A percentile compares a stretch with the other conserved stretches of the same genome.
Evolutionary conservation across 2,888 invertebrate genomes (phyloP).

Genomic region (Metopia argyrocephala): DNA sequence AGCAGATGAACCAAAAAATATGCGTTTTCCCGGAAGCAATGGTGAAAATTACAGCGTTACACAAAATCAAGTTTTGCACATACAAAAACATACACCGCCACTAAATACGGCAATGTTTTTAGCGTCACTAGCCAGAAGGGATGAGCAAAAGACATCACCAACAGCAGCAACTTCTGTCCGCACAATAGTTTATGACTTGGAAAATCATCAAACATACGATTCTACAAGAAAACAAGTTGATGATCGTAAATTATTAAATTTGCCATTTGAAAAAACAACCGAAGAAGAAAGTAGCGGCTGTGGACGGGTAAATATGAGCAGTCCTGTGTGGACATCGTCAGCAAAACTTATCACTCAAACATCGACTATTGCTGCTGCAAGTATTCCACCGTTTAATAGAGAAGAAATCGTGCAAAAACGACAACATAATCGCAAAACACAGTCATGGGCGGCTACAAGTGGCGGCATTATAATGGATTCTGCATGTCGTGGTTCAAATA

Average conservation of each 20-base stretch:
- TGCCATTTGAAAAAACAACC: slow-evolving; percentile 66
- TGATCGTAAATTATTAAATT: slow-evolving; percentile 69
- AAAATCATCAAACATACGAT: slow-evolving; percentile 78
- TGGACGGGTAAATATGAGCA: slow-evolving; percentile 60
- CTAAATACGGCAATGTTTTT: slow-evolving; percentile 48
- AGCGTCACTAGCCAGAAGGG: slow-evolving; percentile 40
- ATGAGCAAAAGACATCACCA: slow-evolving; percentile 56
- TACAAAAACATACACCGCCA: slow-evolving; percentile 82
- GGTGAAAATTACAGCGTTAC: slow-evolving; percentile 93
- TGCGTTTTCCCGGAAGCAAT: slow-evolving; percentile 90
- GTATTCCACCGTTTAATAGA: slow-evolving; percentile 36
- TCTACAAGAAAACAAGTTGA: slow-evolving; percentile 74
- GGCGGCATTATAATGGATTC: slow-evolving; percentile 67
- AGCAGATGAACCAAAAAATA: slow-evolving; percentile 83
- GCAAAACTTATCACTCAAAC: slow-evolving; percentile 77
- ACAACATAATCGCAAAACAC: slow-evolving; percentile 73
- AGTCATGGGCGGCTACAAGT: slow-evolving; percentile 76
- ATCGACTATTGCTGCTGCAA: slow-evolving; percentile 67
- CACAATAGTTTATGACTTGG: slow-evolving; percentile 86
- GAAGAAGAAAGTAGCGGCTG: slow-evolving; percentile 46
- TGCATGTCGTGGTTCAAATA: slow-evolving; percentile 67
- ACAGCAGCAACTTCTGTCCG: slow-evolving; percentile 80
- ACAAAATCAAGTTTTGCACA: slow-evolving; percentile 91
- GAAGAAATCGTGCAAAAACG: slow-evolving; percentile 66
- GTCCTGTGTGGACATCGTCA: slow-evolving; percentile 77